Base-by-base conservation (phyloP, 2,888 invertebrate genomes). In the Melanophora roralis region DNA sequence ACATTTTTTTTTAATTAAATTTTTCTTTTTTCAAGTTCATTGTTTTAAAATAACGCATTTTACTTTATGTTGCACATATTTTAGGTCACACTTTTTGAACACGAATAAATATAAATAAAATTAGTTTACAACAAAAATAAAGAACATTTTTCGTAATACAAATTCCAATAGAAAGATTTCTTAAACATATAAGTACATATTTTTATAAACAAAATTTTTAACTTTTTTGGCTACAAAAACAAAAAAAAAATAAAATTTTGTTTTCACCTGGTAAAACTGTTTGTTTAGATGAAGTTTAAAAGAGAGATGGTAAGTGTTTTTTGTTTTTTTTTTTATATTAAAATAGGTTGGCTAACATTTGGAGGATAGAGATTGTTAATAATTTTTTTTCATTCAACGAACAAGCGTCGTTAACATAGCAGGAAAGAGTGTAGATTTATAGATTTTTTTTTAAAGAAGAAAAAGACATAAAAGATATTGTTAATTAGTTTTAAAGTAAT, bases 231-330 rank as follows among this genome's bases (percentile, higher is more conserved):
- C 64, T 69, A 69, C 69, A 69, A 69, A 3, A 80, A 79, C 69
- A 32, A 69, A 62, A 69, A 69, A 3, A 80, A 79, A 64, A 32
- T 65, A 43, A 38, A 65, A 64, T 36, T 34, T 73, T 36, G 34
- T 57, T 65, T 82, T 84, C 84, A 84, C 84, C 84, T 84, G 84
- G 81, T 84, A 83, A 72, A 84, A 84, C 84, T 84, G 75, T 78
- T 78, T 75, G 55, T 62, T 62, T 16, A 64, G 68, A 57, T 68
- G 55, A 73, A 43, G 57, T 64, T 60, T 67, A 45, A 51, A 60
- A 36, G 23, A 64, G 64, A 64, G 47, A 64, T 60, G 45, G 36
- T n/a, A 49, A 40, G 57, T 64, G 49, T 49, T 64, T 64, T 55
- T 53, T 32, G 27, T 27, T 27, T 27, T 27, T 53, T 43, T 47